A percentile compares a stretch with the other conserved stretches of the same genome.
Evolutionary conservation across 2,113 vertebrate genomes (phyloP).

Genomic region (Grammomys dolichurus): DNA sequence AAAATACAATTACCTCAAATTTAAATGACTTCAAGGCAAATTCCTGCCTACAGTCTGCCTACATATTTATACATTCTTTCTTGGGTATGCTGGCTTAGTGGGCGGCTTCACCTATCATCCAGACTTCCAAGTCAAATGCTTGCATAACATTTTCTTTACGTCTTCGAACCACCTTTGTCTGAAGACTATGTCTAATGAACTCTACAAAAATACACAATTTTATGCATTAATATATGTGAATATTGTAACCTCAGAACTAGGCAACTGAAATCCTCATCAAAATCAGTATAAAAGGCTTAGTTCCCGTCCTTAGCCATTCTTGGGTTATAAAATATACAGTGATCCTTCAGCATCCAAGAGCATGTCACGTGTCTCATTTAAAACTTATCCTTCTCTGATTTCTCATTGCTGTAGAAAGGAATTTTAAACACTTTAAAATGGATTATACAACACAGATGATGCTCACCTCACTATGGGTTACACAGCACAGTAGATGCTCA

Average conservation of each 20-base stretch:
- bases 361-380: neutral
- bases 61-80: neutral
- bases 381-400: neutral
- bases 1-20: neutral
- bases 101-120: no score
- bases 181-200: neutral
- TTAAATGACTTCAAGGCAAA: neutral
- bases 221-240: neutral
- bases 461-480: neutral
- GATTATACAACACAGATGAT: neutral
- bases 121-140: neutral
- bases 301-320: neutral
- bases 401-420: neutral
- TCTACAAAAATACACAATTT: neutral
- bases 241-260: neutral
- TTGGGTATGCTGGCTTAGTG: neutral
- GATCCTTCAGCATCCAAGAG: neutral
- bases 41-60: neutral
- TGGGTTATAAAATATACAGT: neutral
- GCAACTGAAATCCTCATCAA: neutral
- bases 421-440: neutral
- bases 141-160: neutral
- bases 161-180: neutral
- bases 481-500: no score
- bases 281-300: neutral